A percentile compares a stretch with the other conserved stretches of the same genome.
Conservation (phyloP, 2,888 invertebrate genomes). For the Polylopha cassiicola region DNA sequence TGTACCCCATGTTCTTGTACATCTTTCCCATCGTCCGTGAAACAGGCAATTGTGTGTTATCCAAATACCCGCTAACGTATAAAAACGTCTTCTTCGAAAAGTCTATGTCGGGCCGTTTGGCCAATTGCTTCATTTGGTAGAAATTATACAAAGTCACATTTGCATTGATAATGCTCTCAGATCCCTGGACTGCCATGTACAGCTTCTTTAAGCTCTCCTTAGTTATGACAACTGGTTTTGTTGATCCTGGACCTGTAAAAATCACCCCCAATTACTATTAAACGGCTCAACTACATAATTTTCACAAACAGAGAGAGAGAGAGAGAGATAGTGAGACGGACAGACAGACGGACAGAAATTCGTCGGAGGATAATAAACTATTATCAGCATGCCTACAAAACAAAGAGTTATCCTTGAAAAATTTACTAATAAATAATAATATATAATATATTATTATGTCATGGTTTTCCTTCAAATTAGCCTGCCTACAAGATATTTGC, state of each 20-base stretch:
- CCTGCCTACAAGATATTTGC: too few relatives aligned
- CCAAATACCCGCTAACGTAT: constrained; percentile 22
- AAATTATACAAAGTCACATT: constrained; percentile 1
- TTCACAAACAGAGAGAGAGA: too few relatives aligned
- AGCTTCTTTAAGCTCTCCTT: constrained; percentile 2
- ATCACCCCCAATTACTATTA: not conserved
- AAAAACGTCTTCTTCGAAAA: constrained; percentile 13
- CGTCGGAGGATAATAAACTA: too few relatives aligned
- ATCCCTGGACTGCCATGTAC: constrained; percentile 2
- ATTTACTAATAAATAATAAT: too few relatives aligned
- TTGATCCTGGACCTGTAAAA: constrained; percentile 16
- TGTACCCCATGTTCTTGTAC: constrained; percentile 21
- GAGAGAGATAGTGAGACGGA: too few relatives aligned
- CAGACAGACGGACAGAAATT: too few relatives aligned
- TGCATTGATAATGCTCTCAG: not conserved
- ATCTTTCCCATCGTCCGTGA: constrained; percentile 4
- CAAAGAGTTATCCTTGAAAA: too few relatives aligned
- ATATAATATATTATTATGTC: too few relatives aligned
- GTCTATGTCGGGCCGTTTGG: constrained; percentile 11
- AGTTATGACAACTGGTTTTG: constrained; percentile 2
- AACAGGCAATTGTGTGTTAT: constrained; percentile 7
- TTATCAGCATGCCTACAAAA: too few relatives aligned
- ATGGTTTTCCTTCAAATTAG: too few relatives aligned
- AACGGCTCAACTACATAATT: not conserved
- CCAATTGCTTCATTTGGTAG: constrained; percentile 2